phyloP scores from a whole-genome alignment of 2,797 vertebrate species.

The Sebastes trivittatus region DNA sequence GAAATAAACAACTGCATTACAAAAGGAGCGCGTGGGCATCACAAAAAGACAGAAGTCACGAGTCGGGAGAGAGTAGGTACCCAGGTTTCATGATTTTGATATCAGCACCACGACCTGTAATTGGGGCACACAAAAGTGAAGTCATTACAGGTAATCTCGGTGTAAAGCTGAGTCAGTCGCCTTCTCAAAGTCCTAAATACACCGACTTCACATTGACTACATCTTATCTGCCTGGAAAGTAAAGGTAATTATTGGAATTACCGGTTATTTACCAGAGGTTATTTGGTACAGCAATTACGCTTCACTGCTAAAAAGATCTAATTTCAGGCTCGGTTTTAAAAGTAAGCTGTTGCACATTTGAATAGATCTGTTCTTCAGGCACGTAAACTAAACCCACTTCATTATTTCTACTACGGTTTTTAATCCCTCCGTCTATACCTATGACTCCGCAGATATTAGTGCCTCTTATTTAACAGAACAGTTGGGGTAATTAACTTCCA shows the following conservation, averaged over 20 bases:
- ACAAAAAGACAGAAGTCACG: constrained; percentile 65
- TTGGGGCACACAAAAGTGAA: constrained; percentile 56
- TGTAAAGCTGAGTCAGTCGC: constrained; percentile 1
- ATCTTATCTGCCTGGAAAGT: constrained; percentile 22
- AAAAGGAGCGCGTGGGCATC: constrained; percentile 18
- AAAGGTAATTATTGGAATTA: constrained; percentile 37
- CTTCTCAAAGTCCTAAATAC: background rate
- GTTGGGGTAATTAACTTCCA: background rate
- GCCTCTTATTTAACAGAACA: background rate
- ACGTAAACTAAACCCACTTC: background rate
- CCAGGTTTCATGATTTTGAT: constrained; percentile 45
- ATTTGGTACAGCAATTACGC: constrained; percentile 22
- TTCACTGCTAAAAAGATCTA: background rate
- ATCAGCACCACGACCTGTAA: constrained; percentile 55
- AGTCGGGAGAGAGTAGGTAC: constrained; percentile 24
- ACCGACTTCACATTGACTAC: background rate
- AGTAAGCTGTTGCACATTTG: background rate
- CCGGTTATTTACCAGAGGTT: background rate
- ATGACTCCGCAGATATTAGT: background rate
- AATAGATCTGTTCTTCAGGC: constrained; percentile 1
- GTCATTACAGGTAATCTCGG: constrained; percentile 67
- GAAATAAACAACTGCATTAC: constrained; percentile 60
- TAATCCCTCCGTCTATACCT: background rate
- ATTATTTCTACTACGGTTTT: background rate
- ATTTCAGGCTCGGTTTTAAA: constrained; percentile 8